Evolutionary conservation across 2,888 invertebrate genomes (phyloP).

Genomic region (Heterodera filipjevi): DNA sequence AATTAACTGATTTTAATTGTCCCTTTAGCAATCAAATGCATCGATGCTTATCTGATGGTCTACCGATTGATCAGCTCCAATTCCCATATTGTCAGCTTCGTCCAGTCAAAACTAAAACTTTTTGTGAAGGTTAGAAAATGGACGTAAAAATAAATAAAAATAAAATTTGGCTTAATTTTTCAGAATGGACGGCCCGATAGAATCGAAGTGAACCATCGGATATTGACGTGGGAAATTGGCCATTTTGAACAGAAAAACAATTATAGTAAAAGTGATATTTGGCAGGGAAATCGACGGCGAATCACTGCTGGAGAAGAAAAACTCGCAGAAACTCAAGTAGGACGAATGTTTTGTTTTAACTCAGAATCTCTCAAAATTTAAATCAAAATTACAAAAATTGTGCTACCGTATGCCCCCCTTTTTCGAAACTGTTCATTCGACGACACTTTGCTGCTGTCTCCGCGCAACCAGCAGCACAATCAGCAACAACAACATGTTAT

Average conservation of each 20-base stretch:
- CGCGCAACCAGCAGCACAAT: constrained; percentile 39
- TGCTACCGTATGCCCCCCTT: not conserved
- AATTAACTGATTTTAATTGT: not conserved
- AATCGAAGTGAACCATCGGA: constrained; percentile 96
- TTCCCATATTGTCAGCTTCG: constrained; percentile 88
- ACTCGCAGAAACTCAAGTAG: constrained; percentile 67
- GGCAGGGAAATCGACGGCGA: constrained; percentile 95
- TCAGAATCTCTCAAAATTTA: not conserved
- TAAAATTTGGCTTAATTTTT: not conserved
- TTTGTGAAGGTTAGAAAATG: constrained; percentile 75
- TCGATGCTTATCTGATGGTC: constrained; percentile 97
- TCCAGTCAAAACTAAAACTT: constrained; percentile 92
- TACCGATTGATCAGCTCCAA: constrained; percentile 94
- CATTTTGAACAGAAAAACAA: not conserved
- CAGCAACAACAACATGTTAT: not conserved
- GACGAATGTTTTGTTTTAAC: not conserved
- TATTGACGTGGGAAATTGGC: constrained; percentile 79
- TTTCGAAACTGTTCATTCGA: constrained; percentile 58
- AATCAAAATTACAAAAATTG: not conserved
- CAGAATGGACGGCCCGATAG: constrained; percentile 98
- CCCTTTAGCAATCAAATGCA: constrained; percentile 89
- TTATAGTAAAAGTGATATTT: not conserved
- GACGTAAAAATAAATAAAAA: not conserved
- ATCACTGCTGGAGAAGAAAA: constrained; percentile 92
- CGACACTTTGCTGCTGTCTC: constrained; percentile 64